These are phyloP conservation scores for Denticeps clupeoides DNA, from an alignment of 2,797 vertebrate species.

Conservation along the genomic window DNA sequence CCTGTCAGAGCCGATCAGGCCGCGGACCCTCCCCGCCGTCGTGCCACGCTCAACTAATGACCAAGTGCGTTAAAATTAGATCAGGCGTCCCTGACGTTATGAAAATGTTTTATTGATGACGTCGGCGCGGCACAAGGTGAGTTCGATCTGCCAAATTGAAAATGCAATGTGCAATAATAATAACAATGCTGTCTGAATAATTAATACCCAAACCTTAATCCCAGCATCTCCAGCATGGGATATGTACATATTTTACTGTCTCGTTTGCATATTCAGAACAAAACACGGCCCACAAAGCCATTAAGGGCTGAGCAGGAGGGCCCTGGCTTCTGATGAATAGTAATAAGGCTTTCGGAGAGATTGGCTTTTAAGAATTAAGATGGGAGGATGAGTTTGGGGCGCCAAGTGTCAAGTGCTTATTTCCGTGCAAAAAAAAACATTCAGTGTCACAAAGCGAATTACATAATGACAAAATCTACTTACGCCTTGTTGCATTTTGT, in stretches of 20 bases:
- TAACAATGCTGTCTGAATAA: slow-evolving; percentile 67
- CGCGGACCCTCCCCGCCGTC: slow-evolving; percentile 39
- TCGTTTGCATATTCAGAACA: slow-evolving; percentile 69
- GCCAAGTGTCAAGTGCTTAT: too few relatives aligned
- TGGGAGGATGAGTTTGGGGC: too few relatives aligned
- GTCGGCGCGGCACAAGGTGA: slow-evolving; percentile 57
- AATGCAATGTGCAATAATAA: slow-evolving; percentile 70
- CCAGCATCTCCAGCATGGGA: slow-evolving; percentile 57
- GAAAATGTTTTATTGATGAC: slow-evolving; percentile 72
- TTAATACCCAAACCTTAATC: slow-evolving; percentile 65
- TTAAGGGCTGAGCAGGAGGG: slow-evolving; percentile 38
- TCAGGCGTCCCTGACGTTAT: slow-evolving; percentile 58
- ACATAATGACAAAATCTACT: too few relatives aligned
- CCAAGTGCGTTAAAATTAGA: slow-evolving; percentile 57
- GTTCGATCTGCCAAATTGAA: slow-evolving; percentile 53
- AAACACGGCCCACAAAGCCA: slow-evolving; percentile 63
- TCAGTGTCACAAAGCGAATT: too few relatives aligned
- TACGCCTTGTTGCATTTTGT: too few relatives aligned
- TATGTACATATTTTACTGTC: slow-evolving; percentile 68
- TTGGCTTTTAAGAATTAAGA: slow-evolving; percentile 62
- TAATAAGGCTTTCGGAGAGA: slow-evolving; percentile 60
- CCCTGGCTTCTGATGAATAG: slow-evolving; percentile 26
- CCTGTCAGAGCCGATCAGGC: slow-evolving; percentile 56
- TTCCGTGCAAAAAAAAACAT: too few relatives aligned
- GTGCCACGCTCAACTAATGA: slow-evolving; percentile 60